Evolutionary conservation across 2,113 vertebrate species (phyloP), one percentile per base, ranked within the genome.

Genomic region (Polypterus senegalus): DNA sequence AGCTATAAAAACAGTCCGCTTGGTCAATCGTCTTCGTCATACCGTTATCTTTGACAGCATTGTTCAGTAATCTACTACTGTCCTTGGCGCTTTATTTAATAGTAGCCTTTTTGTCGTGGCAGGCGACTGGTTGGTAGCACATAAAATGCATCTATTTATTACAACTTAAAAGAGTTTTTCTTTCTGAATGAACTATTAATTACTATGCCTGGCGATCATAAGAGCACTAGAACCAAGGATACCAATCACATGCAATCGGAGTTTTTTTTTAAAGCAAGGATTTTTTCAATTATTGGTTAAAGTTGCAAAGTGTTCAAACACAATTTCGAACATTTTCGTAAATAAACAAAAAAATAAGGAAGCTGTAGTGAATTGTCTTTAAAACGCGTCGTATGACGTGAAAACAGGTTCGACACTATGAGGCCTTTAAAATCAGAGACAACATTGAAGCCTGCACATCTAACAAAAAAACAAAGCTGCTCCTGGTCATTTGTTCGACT

Each of bases 401-500:
- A 44, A 44, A 57, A 43, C 5, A 2, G 56, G 46, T 7, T 57
- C n/a, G 46, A 57, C 43, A 57, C 56, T 45, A 11, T 57, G 56
- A 3, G 56, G 56, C 56, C 56, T 57, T 5, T 7, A 27, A 6
- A 9, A 44, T 6, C 11, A 4, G 56, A 44, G 27, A 57, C 43
- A 57, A 57, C 56, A 57, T 44, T 57, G 56, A 6, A 57, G 58
- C 27, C 49, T 47, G 6, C 9, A 51, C 49, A 2, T 7, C 49
- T 9, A 51, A 27, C 49, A 51, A 10, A 4, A 54, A 6, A 57
- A 9, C 43, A 48, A n/a, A 3, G 43, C 49, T 10, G 47, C 46
- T 55, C 44, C 9, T 64, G 46, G 45, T 10, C 5, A 59, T 47
- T 10, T 47, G 62, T 46, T 45, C 56, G 58, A 68, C 48, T 63